Conservation (phyloP, 1,140 invertebrate genomes). For the Papilio machaon region DNA sequence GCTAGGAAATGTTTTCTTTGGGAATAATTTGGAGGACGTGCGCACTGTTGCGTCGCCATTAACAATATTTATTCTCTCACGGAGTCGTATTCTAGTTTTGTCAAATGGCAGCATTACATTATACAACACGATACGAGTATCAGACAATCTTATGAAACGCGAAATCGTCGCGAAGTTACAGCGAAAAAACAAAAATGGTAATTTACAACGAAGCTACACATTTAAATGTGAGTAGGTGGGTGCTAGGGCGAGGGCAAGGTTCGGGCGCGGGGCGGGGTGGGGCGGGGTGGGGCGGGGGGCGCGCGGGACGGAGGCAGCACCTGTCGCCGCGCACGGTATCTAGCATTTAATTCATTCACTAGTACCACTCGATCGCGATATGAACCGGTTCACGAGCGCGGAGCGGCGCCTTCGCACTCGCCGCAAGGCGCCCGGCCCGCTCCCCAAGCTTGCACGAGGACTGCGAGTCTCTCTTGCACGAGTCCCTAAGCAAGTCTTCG, state of each 20-base stretch:
- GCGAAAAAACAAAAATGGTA: not conserved
- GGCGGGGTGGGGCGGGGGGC: not conserved
- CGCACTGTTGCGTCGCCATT: not conserved
- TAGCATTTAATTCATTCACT: conserved; percentile 32
- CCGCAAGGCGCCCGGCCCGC: not conserved
- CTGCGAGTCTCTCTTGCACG: no score
- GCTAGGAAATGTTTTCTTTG: conserved; percentile 16
- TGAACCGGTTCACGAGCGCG: not conserved
- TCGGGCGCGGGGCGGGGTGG: not conserved
- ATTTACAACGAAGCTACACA: not conserved
- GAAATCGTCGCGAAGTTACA: not conserved
- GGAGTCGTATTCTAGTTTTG: not conserved
- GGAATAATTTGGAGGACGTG: conserved; percentile 26
- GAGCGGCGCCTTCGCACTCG: not conserved
- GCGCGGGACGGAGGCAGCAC: not conserved
- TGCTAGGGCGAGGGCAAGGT: not conserved
- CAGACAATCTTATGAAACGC: not conserved
- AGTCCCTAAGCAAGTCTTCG: no score
- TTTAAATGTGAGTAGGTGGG: not conserved
- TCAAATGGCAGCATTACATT: not conserved
- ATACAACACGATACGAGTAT: not conserved
- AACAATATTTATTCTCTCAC: not conserved
- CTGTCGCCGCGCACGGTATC: conserved; percentile 18
- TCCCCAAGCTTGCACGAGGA: no score
- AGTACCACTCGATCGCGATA: conserved; percentile 30